Base-by-base conservation (phyloP, 2,113 vertebrate species). In the Oryzias melastigma region DNA sequence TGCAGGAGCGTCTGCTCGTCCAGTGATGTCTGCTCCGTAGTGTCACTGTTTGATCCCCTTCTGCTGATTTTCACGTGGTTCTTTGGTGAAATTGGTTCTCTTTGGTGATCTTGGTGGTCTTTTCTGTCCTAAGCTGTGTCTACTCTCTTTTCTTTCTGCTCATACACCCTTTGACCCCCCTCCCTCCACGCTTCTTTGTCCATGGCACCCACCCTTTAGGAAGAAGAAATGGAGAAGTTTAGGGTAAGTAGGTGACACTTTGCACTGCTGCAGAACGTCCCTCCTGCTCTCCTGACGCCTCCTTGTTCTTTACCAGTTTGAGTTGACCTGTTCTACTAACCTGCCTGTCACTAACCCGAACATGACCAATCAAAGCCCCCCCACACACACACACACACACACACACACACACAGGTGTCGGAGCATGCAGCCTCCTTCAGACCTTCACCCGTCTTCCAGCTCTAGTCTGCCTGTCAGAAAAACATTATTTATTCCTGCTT, bases 161-260 rank as follows among this genome's bases (percentile, higher is more conserved):
- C 89, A 90, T 95, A 86, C 92, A 90, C 84, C 94, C 92, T 92
- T 83, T 87, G 82, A 91, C 57, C 20, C 57, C 4, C 10, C 53
- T 91, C 90, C 6, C 25, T 27, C 92, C 92, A 82, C 87, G 93
- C 95, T 93, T 95, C 94, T 94, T 89, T 94, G 86, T 95, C 94
- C 93, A 90, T 93, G 94, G 94, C 93, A 93, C 91, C 94, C 62
- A 80, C 92, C 90, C 94, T 95, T 84, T 94, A 99, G 97, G 95
- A 98, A 98, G 96, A 99, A 98, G 96, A 99, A 98, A 68, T 99
- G 97, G 97, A 94, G 97, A 85, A 98, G 97, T 93, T 89, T 99
- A 91, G 97, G 97, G 97, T 99, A 95, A 99, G 96, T 98, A 78
- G 71, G 90, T 62, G 27, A 64, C 77, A 35, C 76, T 71, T 87